Percentiles rank a stretch among this genome's conserved stretches.
These are phyloP conservation scores for Parotocinclus haroldoi DNA, from an alignment of 2,797 vertebrate species.

Conservation along the genomic window DNA sequence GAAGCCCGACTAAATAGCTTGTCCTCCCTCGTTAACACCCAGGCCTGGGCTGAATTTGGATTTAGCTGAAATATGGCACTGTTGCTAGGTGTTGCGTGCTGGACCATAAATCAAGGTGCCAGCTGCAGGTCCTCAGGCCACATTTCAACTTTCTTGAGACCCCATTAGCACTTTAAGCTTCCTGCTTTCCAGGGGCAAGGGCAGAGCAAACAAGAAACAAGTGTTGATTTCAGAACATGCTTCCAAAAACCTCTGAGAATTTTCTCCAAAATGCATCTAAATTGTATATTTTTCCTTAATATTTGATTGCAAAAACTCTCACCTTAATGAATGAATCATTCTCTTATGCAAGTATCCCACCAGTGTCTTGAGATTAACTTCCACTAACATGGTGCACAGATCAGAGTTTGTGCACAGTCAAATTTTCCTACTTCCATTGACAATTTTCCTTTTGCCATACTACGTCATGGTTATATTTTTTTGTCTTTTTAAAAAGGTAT, in stretches of 20 bases:
- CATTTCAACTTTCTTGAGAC: constrained; percentile 51
- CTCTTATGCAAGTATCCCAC: too few relatives aligned
- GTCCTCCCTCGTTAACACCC: constrained; percentile 55
- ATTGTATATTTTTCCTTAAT: too few relatives aligned
- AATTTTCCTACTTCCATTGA: too few relatives aligned
- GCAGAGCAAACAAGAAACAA: neutral
- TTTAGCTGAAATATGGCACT: constrained; percentile 53
- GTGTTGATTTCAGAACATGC: constrained; percentile 2
- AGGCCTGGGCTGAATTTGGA: constrained; percentile 46
- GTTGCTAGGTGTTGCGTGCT: constrained; percentile 47
- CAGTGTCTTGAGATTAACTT: too few relatives aligned
- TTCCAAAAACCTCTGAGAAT: neutral
- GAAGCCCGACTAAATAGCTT: constrained; percentile 46
- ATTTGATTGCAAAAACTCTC: too few relatives aligned
- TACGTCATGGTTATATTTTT: too few relatives aligned
- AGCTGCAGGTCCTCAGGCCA: constrained; percentile 46
- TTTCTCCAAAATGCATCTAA: too few relatives aligned
- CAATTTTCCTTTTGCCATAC: too few relatives aligned
- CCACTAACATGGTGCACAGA: too few relatives aligned
- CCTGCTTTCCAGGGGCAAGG: constrained; percentile 26
- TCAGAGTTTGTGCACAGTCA: too few relatives aligned
- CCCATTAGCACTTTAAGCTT: constrained; percentile 48
- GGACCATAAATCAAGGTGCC: constrained; percentile 53
- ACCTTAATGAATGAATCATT: too few relatives aligned
- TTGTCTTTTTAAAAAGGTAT: too few relatives aligned